Conservation (phyloP, 2,113 vertebrate species). For the Penelope pileata region DNA sequence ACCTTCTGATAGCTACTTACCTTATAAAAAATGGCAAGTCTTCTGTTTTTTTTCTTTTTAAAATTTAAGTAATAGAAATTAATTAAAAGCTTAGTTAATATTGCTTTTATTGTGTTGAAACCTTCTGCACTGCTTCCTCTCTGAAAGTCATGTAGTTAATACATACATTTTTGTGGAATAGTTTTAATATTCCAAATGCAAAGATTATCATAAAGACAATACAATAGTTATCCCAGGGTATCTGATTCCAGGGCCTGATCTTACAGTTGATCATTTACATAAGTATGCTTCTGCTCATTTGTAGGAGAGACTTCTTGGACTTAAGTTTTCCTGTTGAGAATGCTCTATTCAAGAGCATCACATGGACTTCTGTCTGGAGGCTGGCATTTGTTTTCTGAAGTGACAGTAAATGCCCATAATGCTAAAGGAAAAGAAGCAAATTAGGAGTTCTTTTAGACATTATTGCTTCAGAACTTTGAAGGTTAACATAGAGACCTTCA, state of each 20-base stretch:
- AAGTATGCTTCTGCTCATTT: background rate
- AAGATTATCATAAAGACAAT: background rate
- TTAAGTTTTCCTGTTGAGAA: background rate
- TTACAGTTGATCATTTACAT: background rate
- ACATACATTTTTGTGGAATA: background rate
- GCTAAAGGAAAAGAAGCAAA: background rate
- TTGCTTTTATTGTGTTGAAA: background rate
- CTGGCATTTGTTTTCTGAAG: background rate
- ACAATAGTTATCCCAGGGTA: background rate
- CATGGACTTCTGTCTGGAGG: background rate
- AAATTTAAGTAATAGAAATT: background rate
- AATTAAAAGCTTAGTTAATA: accelerated
- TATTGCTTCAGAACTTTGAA: background rate
- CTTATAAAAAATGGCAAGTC: background rate
- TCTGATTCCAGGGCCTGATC: background rate
- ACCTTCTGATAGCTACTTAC: background rate
- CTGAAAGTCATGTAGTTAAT: background rate
- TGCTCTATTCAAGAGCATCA: background rate
- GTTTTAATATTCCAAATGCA: background rate
- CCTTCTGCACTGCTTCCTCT: background rate
- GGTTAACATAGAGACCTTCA: background rate
- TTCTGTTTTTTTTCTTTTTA: background rate
- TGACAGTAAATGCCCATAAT: background rate
- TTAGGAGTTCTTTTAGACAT: background rate
- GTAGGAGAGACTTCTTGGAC: background rate